Base-by-base conservation (phyloP, 2,797 vertebrate species). In the Melanotaenia boesemani region DNA sequence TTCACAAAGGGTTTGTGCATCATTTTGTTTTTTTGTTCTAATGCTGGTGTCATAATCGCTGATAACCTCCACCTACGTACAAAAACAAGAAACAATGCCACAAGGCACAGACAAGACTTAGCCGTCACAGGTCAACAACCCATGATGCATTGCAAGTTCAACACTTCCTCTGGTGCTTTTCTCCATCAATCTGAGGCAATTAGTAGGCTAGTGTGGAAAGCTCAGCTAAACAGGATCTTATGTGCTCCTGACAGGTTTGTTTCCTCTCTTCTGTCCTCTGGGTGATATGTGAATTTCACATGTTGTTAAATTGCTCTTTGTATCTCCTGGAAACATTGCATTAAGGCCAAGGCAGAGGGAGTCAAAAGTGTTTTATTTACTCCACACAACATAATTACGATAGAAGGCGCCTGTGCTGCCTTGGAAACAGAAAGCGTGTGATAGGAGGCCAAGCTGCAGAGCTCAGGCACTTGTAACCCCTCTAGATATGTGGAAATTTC, bases 121-220 rank as follows among this genome's bases (percentile, higher is more conserved):
- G 76, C 37, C 32, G 9, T 70, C 75, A 34, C 11, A 54, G 89
- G 83, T 90, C 85, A 86, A 60, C 63, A 70, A 80, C 79, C 77
- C 85, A 79, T 46, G 72, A 89, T 86, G 75, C 82, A 85, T 39
- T 70, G 73, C 80, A 57, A 75, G 74, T 81, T 71, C 50, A 83
- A 83, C 32, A n/a, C 70, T 83, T 87, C 84, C 72, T 83, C 84
- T 20, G 58, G 75, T 60, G 15, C 58, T 81, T 83, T 74, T 57
- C 70, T 67, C 67, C 77, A 86, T 87, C 85, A 89, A 84, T 91
- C 44, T 41, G 48, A 65, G 67, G 84, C 84, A 91, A 92, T 88
- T 91, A 89, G 85, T 2, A 58, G 68, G 59, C 56, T 22, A 70
- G 74, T 6, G 71, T 46, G 50, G 48, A 80, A 66, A 11, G 3